Evolutionary conservation across 2,113 vertebrate species (phyloP), one percentile per base, ranked within the genome.

Genomic region (Haliaeetus leucogaster): DNA sequence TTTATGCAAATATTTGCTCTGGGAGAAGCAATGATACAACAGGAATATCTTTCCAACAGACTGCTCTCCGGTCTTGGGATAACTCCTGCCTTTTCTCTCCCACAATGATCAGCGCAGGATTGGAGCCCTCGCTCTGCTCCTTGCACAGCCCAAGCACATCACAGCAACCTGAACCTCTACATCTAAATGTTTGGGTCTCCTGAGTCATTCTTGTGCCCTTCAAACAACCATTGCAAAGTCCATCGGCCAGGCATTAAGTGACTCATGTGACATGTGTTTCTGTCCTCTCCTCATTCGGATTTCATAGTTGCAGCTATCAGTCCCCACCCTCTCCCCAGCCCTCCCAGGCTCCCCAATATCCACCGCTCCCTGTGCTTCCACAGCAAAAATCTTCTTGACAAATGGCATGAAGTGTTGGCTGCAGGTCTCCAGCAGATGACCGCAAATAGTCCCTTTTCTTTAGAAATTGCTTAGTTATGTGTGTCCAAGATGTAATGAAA

Each of bases 391-490:
- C 42, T 63, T 72, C 63, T 25, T 40, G 61, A 74, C 13, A 88
- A 90, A 70, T 47, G 50, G 29, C 2, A 4, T 38, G n/a, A 71
- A 83, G 36, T 9, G 29, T 7, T 81, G 59, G 82, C 48, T 84
- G 47, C 67, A 86, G 81, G 47, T 20, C 50, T 59, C 68, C 36
- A 79, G 76, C 48, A 61, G 45, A 68, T 21, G 67, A 93, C 86
- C 66, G 34, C 16, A 91, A 89, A 89, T 70, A 77, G 43, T 27
- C 43, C 34, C 74, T 91, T 82, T 93, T 68, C 82, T 74, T 89
- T 36, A 80, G 72, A 91, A 93, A 96, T 65, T 67, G 73, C 59
- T 95, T 77, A 92, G 58, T 68, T 90, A 55, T 5, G 42, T 65
- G 45, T 40, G 23, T 67, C 38, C 63, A 68, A 73, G 18, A 80